These are phyloP conservation scores for Flexamia atlantica DNA, from an alignment of 2,888 invertebrate species.

Conservation along the genomic window DNA sequence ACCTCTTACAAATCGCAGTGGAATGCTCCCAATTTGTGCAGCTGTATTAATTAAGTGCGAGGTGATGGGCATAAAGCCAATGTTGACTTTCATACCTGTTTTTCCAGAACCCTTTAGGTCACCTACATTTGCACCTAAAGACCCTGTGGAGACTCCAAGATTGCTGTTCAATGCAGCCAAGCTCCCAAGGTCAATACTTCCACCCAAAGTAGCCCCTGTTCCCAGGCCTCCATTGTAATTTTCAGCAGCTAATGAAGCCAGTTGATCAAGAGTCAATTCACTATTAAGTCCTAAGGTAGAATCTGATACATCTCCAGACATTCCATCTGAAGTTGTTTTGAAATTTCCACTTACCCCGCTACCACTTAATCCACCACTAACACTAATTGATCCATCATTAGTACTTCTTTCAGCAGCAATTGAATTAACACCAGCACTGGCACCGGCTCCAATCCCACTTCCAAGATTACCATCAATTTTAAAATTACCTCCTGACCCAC, in stretches of 20 bases:
- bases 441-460: background rate
- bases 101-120: background rate
- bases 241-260: background rate
- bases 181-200: no score
- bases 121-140: background rate
- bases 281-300: background rate
- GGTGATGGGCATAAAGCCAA: background rate
- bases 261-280: background rate
- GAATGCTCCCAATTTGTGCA: background rate
- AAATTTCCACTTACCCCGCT: background rate
- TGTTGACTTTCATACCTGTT: background rate
- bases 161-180: no score
- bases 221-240: background rate
- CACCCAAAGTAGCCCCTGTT: background rate
- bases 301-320: background rate
- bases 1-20: background rate
- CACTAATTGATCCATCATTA: background rate
- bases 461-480: background rate
- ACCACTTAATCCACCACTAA: background rate
- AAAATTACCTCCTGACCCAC: background rate
- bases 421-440: background rate
- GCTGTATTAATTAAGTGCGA: background rate
- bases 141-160: no score
- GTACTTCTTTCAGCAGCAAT: background rate
- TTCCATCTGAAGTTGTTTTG: background rate